Conservation (phyloP, 1,140 invertebrate genomes). For the Coelopa frigida region DNA sequence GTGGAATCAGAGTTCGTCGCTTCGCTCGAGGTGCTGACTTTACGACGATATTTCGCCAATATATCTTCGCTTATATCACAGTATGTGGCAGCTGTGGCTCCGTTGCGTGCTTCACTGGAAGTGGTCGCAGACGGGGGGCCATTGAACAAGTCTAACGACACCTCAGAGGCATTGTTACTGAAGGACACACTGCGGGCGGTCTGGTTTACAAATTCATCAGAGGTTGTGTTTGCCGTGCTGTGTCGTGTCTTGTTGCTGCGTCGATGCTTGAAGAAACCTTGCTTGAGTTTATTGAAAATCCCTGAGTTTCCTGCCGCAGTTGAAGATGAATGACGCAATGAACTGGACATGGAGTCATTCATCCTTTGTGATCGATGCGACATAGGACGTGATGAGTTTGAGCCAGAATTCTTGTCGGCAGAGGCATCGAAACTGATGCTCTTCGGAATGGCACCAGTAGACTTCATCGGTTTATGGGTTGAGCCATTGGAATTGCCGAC, state of each 20-base stretch:
- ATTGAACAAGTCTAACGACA: conserved; percentile 12
- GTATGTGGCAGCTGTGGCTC: conserved; percentile 3
- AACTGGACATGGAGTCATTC: conserved; percentile 11
- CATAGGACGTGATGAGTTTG: conserved; percentile 8
- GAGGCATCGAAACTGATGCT: conserved; percentile 89
- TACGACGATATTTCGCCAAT: conserved; percentile 86
- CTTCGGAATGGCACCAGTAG: conserved; percentile 81
- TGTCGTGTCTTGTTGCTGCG: conserved; percentile 49
- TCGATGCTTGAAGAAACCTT: conserved; percentile 57
- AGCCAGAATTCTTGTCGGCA: conserved; percentile 56
- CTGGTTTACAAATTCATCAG: conserved; percentile 6
- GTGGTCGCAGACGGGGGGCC: conserved; percentile 7
- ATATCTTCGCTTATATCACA: conserved; percentile 72
- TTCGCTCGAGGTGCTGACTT: conserved; percentile 57
- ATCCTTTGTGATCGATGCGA: conserved; percentile 5
- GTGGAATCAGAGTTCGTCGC: conserved; percentile 46
- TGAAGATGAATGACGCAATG: neutral
- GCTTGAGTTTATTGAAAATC: conserved; percentile 62
- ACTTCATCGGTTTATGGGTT: conserved; percentile 49
- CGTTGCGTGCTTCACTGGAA: conserved; percentile 9
- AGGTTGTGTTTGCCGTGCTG: too few species aligned
- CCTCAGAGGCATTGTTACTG: conserved; percentile 24
- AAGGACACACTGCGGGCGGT: conserved; percentile 30
- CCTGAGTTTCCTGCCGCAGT: too few species aligned
- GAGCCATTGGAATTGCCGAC: neutral